Evolutionary conservation across 23 tunicate species (phyloP).

Genomic region (Botrylloides violaceus): DNA sequence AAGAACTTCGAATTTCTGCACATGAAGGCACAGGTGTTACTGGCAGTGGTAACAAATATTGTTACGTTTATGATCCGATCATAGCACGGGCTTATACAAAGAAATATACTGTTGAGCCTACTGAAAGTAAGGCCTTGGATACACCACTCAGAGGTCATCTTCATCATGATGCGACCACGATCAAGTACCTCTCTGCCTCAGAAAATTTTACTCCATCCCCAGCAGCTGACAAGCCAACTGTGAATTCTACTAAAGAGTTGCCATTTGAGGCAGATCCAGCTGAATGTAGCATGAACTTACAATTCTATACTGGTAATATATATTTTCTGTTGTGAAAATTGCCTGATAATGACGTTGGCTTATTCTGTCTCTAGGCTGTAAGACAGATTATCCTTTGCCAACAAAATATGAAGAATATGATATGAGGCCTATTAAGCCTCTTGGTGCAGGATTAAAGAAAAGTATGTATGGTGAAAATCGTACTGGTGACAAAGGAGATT

Average conservation of each 20-base stretch:
- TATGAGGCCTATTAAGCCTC: slow-evolving; percentile 60
- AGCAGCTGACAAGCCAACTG: neutral
- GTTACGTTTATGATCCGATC: slow-evolving; percentile 19
- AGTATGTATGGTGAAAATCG: neutral
- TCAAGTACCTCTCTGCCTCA: neutral
- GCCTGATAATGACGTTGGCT: too few species aligned
- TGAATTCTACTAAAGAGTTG: too few species aligned
- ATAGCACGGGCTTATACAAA: slow-evolving; percentile 20
- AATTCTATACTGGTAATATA: too few species aligned
- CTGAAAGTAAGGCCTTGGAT: neutral
- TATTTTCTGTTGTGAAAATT: too few species aligned
- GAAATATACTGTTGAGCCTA: slow-evolving; percentile 16
- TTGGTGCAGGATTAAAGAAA: slow-evolving; percentile 22
- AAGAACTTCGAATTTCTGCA: too few species aligned
- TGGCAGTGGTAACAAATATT: slow-evolving; percentile 7
- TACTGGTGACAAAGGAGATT: neutral
- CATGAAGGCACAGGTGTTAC: neutral
- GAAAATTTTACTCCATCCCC: slow-evolving; percentile 14
- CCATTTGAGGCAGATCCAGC: too few species aligned
- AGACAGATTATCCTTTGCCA: neutral
- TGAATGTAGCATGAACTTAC: too few species aligned
- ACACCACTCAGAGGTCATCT: neutral
- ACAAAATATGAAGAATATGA: slow-evolving; percentile 67
- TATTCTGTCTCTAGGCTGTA: neutral
- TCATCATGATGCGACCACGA: neutral